Base-by-base conservation (phyloP, 2,888 invertebrate species). In the Phengaris arion region DNA sequence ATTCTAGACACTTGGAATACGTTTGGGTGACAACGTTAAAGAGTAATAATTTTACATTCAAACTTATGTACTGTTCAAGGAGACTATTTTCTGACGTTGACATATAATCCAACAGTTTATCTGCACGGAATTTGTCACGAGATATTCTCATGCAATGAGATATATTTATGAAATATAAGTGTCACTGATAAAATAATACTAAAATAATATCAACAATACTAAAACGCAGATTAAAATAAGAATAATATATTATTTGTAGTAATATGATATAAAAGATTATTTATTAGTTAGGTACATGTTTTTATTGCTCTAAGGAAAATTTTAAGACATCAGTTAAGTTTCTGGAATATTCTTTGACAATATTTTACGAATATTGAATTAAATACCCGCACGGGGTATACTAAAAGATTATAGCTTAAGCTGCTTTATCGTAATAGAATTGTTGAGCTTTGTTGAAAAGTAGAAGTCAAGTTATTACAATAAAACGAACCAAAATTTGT, bases 121-220 rank as follows among this genome's bases (percentile, higher is more conserved):
- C 64, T 64, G 64, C 35, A 64, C 64, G 64, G 45, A 64, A 64
- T 64, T 64, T 64, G 45, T 35, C 35, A 64, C 12, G 13, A 64
- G 64, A 45, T 45, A 13, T 64, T 59, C 35, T 64, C 64, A 45
- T 64, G 64, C 64, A 64, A 64, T 64, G 35, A 35, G 45, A 64
- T 64, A 64, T 64, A 64, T 64, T 64, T 35, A 64, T 64, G 64
- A 64, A 64, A 64, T 22, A 13, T 64, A 64, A 64, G 64, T 13
- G 64, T 13, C 35, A 45, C 64, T 45, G 64, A 64, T 64, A 64
- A 64, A 35, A 64, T 45, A 5, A 45, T 64, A 64, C 64, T 64
- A 45, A 64, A 64, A 12, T 64, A 7, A 64, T 6, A 64, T 35
- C 12, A 59, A 59, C 35, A 64, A 64, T 64, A 64, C 64, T 64